Base-by-base conservation (phyloP, 2,113 vertebrate genomes). In the Cebidichthys violaceus region DNA sequence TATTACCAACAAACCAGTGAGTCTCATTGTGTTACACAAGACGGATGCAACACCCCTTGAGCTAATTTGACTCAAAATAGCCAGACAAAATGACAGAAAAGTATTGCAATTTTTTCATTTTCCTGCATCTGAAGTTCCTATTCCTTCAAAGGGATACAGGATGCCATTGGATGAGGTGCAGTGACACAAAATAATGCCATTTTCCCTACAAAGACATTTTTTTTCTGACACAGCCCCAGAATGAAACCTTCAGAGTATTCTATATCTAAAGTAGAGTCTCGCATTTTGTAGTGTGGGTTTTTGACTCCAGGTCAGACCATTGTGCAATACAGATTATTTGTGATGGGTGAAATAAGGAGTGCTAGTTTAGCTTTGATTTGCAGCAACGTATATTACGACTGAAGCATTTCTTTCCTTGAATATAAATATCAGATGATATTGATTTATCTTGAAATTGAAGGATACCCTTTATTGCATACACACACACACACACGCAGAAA, bases 1-100 rank as follows among this genome's bases (percentile, higher is more conserved):
- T 73, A 43, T 62, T 77, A 77, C 55, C 74, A 83, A 75, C 83
- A 78, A 85, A 86, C 83, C 87, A 88, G 65, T 70, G 80, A 17
- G 43, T 39, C 73, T 81, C 95, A 94, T 96, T 96, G 95, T 90
- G 82, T 78, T 78, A 59, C 74, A 86, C 75, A 73, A 95, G 96
- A 95, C 94, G 96, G 94, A 96, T 94, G 94, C 86, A 88, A 85
- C 96, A 93, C 91, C 92, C 95, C 88, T 96, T 93, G 94, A 96
- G 96, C 95, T 97, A 97, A 98, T 97, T 97, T 96, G 94, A 96
- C 95, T 96, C 94, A 93, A 97, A 97, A 92, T 91, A 93, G 92
- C 88, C 84, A 83, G 88, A 96, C 93, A 94, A 97, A 99, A 98
- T 97, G 96, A 97, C 91, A 96, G 96, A 98, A 99, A 99, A 98